These are phyloP conservation scores for Helicoverpa zea DNA, from an alignment of 1,140 invertebrate genomes.

Conservation along the genomic window DNA sequence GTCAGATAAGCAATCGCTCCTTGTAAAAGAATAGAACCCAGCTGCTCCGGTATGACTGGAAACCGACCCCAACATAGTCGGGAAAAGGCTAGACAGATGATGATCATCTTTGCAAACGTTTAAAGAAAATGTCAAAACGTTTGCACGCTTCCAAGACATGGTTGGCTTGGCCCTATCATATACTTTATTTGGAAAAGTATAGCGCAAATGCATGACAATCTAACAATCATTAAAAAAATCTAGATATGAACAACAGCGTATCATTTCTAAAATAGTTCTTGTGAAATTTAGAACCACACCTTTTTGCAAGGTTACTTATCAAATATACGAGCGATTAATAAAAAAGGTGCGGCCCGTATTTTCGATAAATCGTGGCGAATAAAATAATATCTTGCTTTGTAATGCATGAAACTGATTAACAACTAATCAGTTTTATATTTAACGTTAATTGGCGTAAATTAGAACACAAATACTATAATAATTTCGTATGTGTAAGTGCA, in stretches of 20 bases:
- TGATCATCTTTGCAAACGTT: no score
- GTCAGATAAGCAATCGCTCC: no score
- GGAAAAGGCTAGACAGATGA: no score
- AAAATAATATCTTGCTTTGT: not conserved
- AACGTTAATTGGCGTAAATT: not conserved
- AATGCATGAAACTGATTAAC: conserved; percentile 32
- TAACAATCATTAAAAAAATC: not conserved
- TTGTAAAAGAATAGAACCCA: no score
- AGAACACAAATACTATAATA: not conserved
- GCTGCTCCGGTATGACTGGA: no score
- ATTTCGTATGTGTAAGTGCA: no score
- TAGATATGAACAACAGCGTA: not conserved
- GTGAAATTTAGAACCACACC: conserved; percentile 15
- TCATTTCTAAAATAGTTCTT: not conserved
- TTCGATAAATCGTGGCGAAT: not conserved
- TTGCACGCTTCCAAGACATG: no score
- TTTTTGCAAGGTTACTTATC: not conserved
- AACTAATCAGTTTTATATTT: conserved; percentile 8
- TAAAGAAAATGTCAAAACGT: no score
- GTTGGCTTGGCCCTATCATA: not conserved
- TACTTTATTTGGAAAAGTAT: not conserved
- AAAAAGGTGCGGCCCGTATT: conserved; percentile 27
- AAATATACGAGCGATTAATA: conserved; percentile 13
- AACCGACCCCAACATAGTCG: no score
- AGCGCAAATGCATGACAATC: not conserved